These are phyloP conservation scores for Prosopocoilus inquinatus DNA, from an alignment of 2,888 invertebrate species.

Conservation along the genomic window DNA sequence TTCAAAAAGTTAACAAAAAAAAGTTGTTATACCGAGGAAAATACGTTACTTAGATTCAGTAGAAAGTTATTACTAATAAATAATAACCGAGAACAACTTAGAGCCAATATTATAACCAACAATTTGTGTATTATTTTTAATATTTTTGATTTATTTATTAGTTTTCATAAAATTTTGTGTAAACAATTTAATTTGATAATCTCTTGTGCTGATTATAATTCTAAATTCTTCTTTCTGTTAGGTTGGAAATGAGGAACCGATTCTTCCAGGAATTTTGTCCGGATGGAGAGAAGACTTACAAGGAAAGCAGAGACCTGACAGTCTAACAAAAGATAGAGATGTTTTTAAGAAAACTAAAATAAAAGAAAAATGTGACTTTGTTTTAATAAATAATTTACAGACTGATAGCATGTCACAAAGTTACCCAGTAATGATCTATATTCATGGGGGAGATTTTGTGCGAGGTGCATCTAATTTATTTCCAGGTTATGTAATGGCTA, in stretches of 20 bases:
- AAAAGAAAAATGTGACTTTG: not conserved
- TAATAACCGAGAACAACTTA: no score
- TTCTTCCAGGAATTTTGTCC: constrained; percentile 77
- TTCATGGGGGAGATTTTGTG: constrained; percentile 92
- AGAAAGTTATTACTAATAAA: no score
- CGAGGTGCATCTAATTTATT: constrained; percentile 90
- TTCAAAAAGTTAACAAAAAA: no score
- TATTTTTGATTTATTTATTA: no score
- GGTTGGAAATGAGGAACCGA: constrained; percentile 60
- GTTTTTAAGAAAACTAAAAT: constrained; percentile 74
- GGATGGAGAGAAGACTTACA: constrained; percentile 85
- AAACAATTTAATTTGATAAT: no score
- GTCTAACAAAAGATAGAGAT: constrained; percentile 64
- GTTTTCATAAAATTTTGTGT: no score
- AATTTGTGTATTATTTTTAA: no score
- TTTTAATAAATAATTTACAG: constrained; percentile 14
- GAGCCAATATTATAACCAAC: no score
- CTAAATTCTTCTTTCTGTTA: constrained; percentile 28
- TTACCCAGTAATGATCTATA: constrained; percentile 92
- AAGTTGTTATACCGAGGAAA: no score
- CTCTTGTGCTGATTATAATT: no score
- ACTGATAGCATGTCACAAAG: constrained; percentile 65
- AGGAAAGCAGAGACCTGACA: constrained; percentile 76
- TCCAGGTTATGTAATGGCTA: constrained; percentile 83
- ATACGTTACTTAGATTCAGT: no score